Percentiles rank a stretch among this genome's conserved stretches.
These are phyloP conservation scores for Camponotus floridanus DNA, from an alignment of 1,140 invertebrate species.

Conservation along the genomic window DNA sequence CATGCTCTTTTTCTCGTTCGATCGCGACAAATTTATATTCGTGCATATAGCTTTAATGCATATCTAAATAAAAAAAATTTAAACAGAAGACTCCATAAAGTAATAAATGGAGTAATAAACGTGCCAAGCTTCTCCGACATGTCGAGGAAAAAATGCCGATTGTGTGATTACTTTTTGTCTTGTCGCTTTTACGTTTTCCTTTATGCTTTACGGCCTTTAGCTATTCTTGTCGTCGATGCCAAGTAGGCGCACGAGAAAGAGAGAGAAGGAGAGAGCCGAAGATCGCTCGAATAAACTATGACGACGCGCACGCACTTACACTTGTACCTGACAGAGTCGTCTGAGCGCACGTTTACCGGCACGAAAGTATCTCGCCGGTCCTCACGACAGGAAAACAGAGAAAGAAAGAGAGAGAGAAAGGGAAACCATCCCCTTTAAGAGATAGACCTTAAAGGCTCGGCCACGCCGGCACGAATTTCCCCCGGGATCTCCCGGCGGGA, in stretches of 20 bases:
- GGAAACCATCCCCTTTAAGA: constrained; percentile 75
- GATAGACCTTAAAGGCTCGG: constrained; percentile 75
- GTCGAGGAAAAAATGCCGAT: not conserved
- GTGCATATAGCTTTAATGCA: no score
- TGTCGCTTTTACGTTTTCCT: not conserved
- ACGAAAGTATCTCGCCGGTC: not conserved
- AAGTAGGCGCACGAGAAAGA: not conserved
- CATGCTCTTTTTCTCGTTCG: not conserved
- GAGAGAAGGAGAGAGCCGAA: no score
- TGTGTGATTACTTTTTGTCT: not conserved
- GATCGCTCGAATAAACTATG: not conserved
- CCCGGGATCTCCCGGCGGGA: constrained; percentile 37
- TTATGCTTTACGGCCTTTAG: not conserved
- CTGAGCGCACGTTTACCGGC: not conserved
- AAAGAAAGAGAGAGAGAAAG: constrained; percentile 29
- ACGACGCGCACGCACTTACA: constrained; percentile 3
- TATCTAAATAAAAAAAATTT: not conserved
- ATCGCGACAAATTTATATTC: not conserved
- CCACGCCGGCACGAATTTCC: constrained; percentile 42
- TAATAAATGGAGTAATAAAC: not conserved
- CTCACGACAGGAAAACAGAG: not conserved
- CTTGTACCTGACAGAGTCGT: not conserved
- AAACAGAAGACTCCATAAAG: no score
- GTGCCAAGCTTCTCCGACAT: not conserved
- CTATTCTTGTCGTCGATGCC: constrained; percentile 24